phyloP scores from a whole-genome alignment of 2,888 invertebrate species.

The Furcula furcula region DNA sequence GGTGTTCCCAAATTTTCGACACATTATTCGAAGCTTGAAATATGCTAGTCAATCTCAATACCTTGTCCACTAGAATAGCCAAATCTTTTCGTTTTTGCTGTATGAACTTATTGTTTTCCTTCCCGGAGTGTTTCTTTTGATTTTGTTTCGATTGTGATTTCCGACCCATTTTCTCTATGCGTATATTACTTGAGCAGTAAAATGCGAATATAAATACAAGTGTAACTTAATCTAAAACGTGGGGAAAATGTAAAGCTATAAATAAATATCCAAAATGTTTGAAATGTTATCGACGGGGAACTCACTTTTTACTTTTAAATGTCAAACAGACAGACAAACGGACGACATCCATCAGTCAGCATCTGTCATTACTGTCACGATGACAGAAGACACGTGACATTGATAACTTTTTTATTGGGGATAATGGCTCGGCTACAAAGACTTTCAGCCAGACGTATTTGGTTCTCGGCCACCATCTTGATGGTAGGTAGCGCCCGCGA shows the following conservation, averaged over 20 bases:
- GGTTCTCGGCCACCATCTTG: too few relatives aligned
- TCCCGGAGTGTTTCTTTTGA: slow-evolving; percentile 57
- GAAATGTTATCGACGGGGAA: too few relatives aligned
- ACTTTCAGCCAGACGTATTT: too few relatives aligned
- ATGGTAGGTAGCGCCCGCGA: too few relatives aligned
- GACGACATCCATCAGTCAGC: too few relatives aligned
- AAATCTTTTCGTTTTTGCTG: slow-evolving; percentile 81
- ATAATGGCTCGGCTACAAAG: too few relatives aligned
- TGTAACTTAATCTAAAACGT: slow-evolving; percentile 44
- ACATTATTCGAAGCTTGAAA: slow-evolving; percentile 71
- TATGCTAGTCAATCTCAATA: slow-evolving; percentile 79
- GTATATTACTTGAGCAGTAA: slow-evolving; percentile 12
- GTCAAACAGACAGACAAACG: too few relatives aligned
- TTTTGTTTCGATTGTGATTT: slow-evolving; percentile 68
- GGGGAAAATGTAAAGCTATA: slow-evolving; percentile 57
- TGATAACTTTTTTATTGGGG: too few relatives aligned
- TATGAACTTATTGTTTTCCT: slow-evolving; percentile 63
- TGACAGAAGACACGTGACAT: too few relatives aligned
- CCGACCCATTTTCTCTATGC: slow-evolving; percentile 55
- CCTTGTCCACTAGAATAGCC: slow-evolving; percentile 78
- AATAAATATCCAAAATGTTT: slow-evolving; percentile 57
- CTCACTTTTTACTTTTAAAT: too few relatives aligned
- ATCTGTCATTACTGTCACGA: too few relatives aligned
- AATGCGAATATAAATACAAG: slow-evolving; percentile 23
- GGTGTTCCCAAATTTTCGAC: slow-evolving; percentile 86